Evolutionary conservation across 2,797 vertebrate species (phyloP), one percentile per base, ranked within the genome.

Genomic region (Falco concolor): DNA sequence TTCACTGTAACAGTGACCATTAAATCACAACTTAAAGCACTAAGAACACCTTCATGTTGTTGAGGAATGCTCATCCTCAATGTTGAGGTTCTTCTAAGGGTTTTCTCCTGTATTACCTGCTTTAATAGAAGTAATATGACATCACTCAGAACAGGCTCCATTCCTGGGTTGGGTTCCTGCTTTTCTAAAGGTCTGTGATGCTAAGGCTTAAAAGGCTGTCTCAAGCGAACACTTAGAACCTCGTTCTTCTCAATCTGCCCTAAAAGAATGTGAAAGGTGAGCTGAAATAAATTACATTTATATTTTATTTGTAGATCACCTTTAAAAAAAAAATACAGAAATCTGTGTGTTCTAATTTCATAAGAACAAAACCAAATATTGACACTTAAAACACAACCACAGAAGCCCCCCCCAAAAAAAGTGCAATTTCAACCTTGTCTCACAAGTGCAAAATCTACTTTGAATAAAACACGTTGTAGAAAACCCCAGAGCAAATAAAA

Each of bases 371-470:
- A 81, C 77, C 61, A 94, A 84, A 57, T 40, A 87, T 23, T 70
- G 57, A 73, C 52, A 81, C n/a, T 20, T 68, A 68, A 90, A 95
- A 47, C 38, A 70, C 79, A 95, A 72, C 7, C 40, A 82, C 15
- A 69, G 23, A 73, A 76, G 25, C 22, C 10, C 49, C 57, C 34
- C 38, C 38, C 38, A 38, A 15, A 54, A 38, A 7, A 73, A 22
- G 21, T 49, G 64, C 45, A 89, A 9, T 67, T 49, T 87, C 64
- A 75, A 83, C 44, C 19, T 65, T 63, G 56, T 57, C 85, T 93
- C 90, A 93, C 60, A 94, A 96, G 45, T 92, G 38, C 90, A 97
- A 96, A 97, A 97, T 96, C 91, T 91, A 74, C 79, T 97, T 96
- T 80, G 78, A 97, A 97, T 90, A 93, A 97, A 96, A 96, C 45